Percentiles rank a stretch among this genome's conserved stretches.
Conservation (phyloP, 2,888 invertebrate species). For the Eudasyphora cyanicolor region DNA sequence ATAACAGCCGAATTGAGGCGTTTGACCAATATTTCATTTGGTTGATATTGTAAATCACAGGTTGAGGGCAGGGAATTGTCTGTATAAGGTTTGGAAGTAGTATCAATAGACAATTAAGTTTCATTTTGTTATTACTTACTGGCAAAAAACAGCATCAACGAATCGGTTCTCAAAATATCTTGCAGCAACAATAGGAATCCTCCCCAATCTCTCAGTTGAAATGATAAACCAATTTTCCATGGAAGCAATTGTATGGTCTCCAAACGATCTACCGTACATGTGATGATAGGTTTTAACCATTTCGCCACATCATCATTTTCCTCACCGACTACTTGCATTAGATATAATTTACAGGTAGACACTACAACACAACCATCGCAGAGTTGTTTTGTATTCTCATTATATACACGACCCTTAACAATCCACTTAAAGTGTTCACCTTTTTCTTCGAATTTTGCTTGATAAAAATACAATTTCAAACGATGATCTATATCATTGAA, state of each 20-base stretch:
- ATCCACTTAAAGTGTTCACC: constrained; percentile 82
- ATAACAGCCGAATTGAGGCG: constrained; percentile 71
- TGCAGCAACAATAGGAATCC: constrained; percentile 80
- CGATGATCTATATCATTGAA: constrained; percentile 83
- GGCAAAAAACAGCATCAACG: constrained; percentile 80
- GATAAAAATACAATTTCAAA: constrained; percentile 82
- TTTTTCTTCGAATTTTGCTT: constrained; percentile 81
- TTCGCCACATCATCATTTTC: constrained; percentile 82
- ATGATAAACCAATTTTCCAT: constrained; percentile 82
- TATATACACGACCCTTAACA: constrained; percentile 80
- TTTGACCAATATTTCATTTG: constrained; percentile 77
- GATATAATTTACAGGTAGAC: constrained; percentile 81
- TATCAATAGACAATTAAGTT: neutral
- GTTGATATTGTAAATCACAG: constrained; percentile 77
- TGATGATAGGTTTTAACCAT: constrained; percentile 81
- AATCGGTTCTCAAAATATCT: constrained; percentile 81
- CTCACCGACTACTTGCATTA: constrained; percentile 80
- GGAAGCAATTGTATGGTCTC: constrained; percentile 81
- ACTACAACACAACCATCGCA: constrained; percentile 81
- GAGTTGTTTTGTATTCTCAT: constrained; percentile 76
- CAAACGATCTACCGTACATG: constrained; percentile 80
- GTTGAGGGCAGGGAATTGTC: constrained; percentile 77
- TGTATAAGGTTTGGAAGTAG: neutral
- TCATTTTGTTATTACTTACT: constrained; percentile 73
- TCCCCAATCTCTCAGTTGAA: constrained; percentile 80